A percentile compares a stretch with the other conserved stretches of the same genome.
Evolutionary conservation across 1,140 invertebrate genomes (phyloP).

Genomic region (Pseudomyrmex concolor): DNA sequence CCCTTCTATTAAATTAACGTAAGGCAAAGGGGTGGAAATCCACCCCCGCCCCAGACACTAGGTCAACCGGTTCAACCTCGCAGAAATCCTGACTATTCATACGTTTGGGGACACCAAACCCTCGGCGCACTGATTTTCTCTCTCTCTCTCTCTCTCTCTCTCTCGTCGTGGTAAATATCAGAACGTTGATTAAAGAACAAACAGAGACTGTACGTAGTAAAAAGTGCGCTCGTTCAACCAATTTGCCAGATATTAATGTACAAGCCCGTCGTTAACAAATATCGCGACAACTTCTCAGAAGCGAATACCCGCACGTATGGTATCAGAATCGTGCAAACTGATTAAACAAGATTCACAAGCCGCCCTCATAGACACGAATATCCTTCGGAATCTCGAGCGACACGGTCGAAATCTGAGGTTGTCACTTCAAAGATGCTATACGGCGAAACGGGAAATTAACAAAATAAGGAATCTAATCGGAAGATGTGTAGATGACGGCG

Average conservation of each 20-base stretch:
- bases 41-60: slow-evolving; percentile 71
- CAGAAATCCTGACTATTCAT: slow-evolving; percentile 65
- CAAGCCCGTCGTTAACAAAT: slow-evolving; percentile 31
- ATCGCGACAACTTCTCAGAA: slow-evolving; percentile 38
- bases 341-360: slow-evolving; percentile 70
- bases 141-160: too few species aligned
- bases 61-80: slow-evolving; percentile 76
- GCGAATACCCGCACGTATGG: slow-evolving; percentile 73
- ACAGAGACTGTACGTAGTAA: background rate
- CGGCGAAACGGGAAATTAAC: slow-evolving; percentile 12
- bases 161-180: background rate
- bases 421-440: slow-evolving; percentile 53
- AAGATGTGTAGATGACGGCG: background rate
- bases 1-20: slow-evolving; percentile 84
- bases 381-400: slow-evolving; percentile 35
- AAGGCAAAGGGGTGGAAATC: slow-evolving; percentile 79
- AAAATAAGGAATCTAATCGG: background rate
- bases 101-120: slow-evolving; percentile 10
- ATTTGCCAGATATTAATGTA: slow-evolving; percentile 1
- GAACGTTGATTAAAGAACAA: slow-evolving; percentile 17
- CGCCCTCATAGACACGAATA: slow-evolving; percentile 65
- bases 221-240: background rate
- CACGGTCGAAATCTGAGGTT: slow-evolving; percentile 29
- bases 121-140: slow-evolving; percentile 38
- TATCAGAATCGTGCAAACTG: slow-evolving; percentile 62